phyloP scores from a whole-genome alignment of 1,140 invertebrate genomes.

The Capitella teleta region DNA sequence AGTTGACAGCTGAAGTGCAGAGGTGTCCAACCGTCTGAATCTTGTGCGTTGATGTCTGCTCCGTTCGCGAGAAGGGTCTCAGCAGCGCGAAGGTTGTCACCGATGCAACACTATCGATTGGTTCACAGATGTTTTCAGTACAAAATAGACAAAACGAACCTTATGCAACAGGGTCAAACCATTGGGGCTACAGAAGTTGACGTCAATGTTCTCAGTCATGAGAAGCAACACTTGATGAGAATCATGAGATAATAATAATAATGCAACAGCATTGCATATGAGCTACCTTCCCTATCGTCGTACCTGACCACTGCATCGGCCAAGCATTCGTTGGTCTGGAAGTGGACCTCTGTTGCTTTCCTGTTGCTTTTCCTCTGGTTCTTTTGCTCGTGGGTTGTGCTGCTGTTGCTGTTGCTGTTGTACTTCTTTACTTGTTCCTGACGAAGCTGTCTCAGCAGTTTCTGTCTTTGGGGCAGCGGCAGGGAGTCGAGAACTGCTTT shows the following conservation, averaged over 20 bases:
- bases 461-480: conserved; percentile 17
- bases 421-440: conserved; percentile 25
- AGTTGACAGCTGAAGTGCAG: conserved; percentile 69
- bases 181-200: background rate
- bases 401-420: background rate
- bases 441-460: conserved; percentile 20
- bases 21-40: conserved; percentile 64
- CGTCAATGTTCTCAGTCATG: background rate
- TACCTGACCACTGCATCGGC: conserved; percentile 22
- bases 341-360: conserved; percentile 16
- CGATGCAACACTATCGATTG: conserved; percentile 19
- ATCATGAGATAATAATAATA: background rate
- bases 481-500: conserved; percentile 18
- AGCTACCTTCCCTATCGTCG: conserved; percentile 25
- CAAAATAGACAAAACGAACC: background rate
- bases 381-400: conserved; percentile 5
- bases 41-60: conserved; percentile 61
- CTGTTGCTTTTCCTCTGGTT: conserved; percentile 17
- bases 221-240: background rate
- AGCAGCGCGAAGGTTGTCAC: conserved; percentile 22
- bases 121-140: background rate
- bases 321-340: conserved; percentile 12
- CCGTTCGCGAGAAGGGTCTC: conserved; percentile 51
- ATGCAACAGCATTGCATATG: background rate
- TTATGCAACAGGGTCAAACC: background rate